Evolutionary conservation across 1,140 invertebrate genomes (phyloP), one percentile per base, ranked within the genome.

Genomic region (Yoshiicerus persimilis): DNA sequence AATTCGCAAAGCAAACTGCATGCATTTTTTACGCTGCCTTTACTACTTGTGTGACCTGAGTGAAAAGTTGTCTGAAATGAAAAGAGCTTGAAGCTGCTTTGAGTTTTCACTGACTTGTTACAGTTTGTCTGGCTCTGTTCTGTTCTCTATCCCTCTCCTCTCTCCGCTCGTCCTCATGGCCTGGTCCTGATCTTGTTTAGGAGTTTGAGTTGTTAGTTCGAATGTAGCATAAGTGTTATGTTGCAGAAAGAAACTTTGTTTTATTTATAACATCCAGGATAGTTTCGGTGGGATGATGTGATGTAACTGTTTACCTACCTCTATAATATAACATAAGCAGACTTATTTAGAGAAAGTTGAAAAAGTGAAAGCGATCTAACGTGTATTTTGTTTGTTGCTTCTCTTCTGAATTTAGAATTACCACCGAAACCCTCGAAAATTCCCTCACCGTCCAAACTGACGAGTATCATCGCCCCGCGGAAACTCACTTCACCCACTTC

Each of bases 381-480:
- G 38, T 39, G 9, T 13, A 39, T 39, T 39, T 39, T 39, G 9
- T 47, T 56, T 56, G 47, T 56, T 56, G 47, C 47, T 70, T 70
- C 25, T 70, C 25, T 32, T 70, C 11, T 27, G 66, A 70, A 70
- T 70, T 10, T 89, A 92, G 92, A 91, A 91, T 88, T 93, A 75
- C 92, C 92, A 41, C 93, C 92, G 32, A 93, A 93, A 92, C 92
- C 93, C n/a, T 87, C 90, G 30, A 91, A 91, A 89, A 89, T 90
- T 75, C 90, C 90, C 23, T 90, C 91, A 23, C 88, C 90, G 23
- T 90, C 90, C 20, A 91, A 91, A 91, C 87, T 88, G 38, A 77
- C 88, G n/a, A 80, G 39, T 47, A 56, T 89, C 16, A 62, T 89
- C 32, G 64, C 77, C 11, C 86, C 64, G 20, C 87, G 89, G 27